Base-by-base conservation (phyloP, 2,113 vertebrate species). In the Sinocyclocheilus maitianheensis region DNA sequence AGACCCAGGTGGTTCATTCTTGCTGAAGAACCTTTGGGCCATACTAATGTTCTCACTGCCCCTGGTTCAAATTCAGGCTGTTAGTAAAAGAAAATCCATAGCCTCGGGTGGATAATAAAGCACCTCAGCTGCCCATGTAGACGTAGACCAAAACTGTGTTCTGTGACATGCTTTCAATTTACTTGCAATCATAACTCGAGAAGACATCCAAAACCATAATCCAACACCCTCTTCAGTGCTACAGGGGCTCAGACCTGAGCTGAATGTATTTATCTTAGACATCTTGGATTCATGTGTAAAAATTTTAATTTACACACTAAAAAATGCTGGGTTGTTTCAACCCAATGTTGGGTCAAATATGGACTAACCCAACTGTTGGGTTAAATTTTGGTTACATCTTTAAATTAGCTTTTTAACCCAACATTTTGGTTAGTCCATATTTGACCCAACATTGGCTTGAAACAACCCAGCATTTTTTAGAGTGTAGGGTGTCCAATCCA, bases 1-100 rank as follows among this genome's bases (percentile, higher is more conserved):
- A 88, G 90, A 88, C 89, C 89, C 90, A 90, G 89, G 88, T 89
- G 90, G 71, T 63, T 85, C 80, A 81, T 90, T 85, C 67, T 71
- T 62, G 37, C 48, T 63, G 79, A 90, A 90, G 84, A 89, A 81
- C 75, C 78, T 58, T 60, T 84, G 77, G 63, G 22, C 14, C 34
- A 75, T 77, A 69, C 79, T 74, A 81, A 67, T 62, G 69, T 81
- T 84, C 71, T 48, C 71, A 51, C 76, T 77, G 80, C 26, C 65
- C 24, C 55, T 51, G 69, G 40, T 65, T 74, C 62, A 75, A 86
- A 81, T 86, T 67, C 71, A 63, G 24, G 69, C 26, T n/a, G 79
- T 84, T 75, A 74, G 51, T 8, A 24, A 84, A 74, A 18, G 30
- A 75, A 83, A 84, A 84, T 84, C 69, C 69, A 83, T 83, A 83